These are phyloP conservation scores for Lycaon pictus DNA, from an alignment of 2,113 vertebrate genomes.

Conservation along the genomic window DNA sequence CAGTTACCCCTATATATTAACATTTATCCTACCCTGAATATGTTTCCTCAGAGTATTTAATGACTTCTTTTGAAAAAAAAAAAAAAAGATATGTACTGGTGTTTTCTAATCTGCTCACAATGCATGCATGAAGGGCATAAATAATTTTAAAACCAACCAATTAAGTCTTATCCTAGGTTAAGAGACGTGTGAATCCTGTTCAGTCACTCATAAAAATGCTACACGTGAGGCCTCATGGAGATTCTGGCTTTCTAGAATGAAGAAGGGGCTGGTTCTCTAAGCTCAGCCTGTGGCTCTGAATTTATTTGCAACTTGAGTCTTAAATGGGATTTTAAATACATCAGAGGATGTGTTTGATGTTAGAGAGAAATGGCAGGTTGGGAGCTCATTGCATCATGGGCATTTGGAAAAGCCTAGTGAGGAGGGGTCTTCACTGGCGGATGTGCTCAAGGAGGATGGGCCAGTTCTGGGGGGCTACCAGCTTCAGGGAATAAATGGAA, in stretches of 20 bases:
- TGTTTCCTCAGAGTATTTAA: background rate
- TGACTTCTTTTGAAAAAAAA: background rate
- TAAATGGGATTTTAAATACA: background rate
- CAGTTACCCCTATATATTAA: background rate
- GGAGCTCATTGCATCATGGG: background rate
- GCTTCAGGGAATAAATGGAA: background rate
- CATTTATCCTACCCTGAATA: background rate
- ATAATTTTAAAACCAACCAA: background rate
- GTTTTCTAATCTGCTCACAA: background rate
- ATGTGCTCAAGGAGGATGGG: background rate
- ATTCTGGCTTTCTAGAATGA: background rate
- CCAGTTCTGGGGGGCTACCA: background rate
- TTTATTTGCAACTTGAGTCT: background rate
- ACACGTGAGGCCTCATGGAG: too few relatives aligned
- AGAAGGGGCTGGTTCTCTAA: background rate
- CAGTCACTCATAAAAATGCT: fast-evolving
- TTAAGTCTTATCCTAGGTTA: background rate
- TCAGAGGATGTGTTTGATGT: background rate
- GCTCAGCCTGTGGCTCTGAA: background rate
- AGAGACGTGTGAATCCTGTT: background rate
- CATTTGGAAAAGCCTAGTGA: background rate
- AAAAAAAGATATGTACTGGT: background rate
- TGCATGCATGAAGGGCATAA: background rate
- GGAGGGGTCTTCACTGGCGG: background rate
- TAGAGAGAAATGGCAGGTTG: background rate